A percentile compares a stretch with the other conserved stretches of the same genome.
phyloP scores from a whole-genome alignment of 2,888 invertebrate species.

The Meiosimyza platycephala region DNA sequence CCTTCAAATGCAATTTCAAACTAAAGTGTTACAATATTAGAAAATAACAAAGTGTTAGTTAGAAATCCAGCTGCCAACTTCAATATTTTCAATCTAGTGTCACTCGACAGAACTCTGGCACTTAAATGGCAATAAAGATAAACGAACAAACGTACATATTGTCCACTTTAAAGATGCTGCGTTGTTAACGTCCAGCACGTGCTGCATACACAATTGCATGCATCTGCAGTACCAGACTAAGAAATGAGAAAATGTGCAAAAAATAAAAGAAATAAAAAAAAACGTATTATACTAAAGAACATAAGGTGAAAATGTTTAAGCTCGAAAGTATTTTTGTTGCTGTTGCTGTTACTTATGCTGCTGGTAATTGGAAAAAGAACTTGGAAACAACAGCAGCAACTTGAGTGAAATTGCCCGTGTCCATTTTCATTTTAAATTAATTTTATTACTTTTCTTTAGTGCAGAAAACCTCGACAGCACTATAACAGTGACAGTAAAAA shows the following conservation, averaged over 20 bases:
- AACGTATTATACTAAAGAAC: too few species aligned
- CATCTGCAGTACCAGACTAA: not conserved
- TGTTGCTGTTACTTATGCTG: not conserved
- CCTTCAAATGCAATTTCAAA: too few species aligned
- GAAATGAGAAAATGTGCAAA: too few species aligned
- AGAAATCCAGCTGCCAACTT: too few species aligned
- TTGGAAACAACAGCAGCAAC: slow-evolving; percentile 12
- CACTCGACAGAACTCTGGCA: not conserved
- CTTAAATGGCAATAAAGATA: slow-evolving; percentile 2
- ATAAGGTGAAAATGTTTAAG: not conserved
- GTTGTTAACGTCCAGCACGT: too few species aligned
- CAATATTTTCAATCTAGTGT: too few species aligned
- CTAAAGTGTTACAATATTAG: too few species aligned
- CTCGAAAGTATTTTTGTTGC: not conserved
- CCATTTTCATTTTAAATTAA: slow-evolving; percentile 18
- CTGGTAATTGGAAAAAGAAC: slow-evolving; percentile 11
- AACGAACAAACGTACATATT: not conserved
- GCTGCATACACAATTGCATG: not conserved
- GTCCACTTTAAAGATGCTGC: not conserved
- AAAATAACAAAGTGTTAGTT: too few species aligned
- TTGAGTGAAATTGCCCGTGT: slow-evolving; percentile 21
- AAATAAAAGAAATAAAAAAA: too few species aligned
- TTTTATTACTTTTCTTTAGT: slow-evolving; percentile 12
- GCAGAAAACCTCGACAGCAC: not conserved
- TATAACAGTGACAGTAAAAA: not conserved